Conservation (phyloP, 1,140 invertebrate genomes). For the Pseudomyrmex pallidus region DNA sequence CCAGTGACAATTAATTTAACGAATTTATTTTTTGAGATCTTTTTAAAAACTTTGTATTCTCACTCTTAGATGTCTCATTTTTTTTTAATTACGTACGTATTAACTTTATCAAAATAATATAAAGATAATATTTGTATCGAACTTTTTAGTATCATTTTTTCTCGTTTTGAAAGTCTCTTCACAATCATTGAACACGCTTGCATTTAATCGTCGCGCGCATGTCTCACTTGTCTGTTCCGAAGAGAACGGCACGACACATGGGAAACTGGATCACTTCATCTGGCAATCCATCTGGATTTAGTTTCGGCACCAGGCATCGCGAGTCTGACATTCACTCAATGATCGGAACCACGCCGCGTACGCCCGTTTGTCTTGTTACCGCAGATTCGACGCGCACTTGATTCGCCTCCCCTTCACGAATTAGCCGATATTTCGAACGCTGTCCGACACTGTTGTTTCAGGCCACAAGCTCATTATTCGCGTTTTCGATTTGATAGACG, state of each 20-base stretch:
- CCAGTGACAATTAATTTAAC: no score
- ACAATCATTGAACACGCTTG: background rate
- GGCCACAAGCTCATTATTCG: slow-evolving; percentile 27
- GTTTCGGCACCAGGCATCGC: slow-evolving; percentile 30
- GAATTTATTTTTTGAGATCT: no score
- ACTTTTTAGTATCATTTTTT: no score
- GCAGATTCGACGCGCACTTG: slow-evolving; percentile 47
- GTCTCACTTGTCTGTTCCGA: slow-evolving; percentile 29
- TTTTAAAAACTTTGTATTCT: no score
- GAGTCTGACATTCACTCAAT: slow-evolving; percentile 47
- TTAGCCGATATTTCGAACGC: slow-evolving; percentile 39
- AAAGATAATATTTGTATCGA: no score
- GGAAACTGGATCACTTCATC: slow-evolving; percentile 41
- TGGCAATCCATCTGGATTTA: slow-evolving; percentile 46
- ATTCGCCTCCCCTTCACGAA: slow-evolving; percentile 19
- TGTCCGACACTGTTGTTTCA: slow-evolving; percentile 45
- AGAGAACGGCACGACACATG: slow-evolving; percentile 22
- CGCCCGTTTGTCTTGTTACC: slow-evolving; percentile 56
- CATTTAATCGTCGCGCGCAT: slow-evolving; percentile 2
- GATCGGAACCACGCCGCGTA: slow-evolving; percentile 19
- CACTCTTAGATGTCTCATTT: no score
- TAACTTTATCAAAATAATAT: no score
- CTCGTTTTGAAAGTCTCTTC: no score
- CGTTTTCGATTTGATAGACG: slow-evolving; percentile 24
- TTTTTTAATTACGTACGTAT: no score